These are phyloP conservation scores for Psilopogon haemacephalus DNA, from an alignment of 2,113 vertebrate genomes.

Conservation along the genomic window DNA sequence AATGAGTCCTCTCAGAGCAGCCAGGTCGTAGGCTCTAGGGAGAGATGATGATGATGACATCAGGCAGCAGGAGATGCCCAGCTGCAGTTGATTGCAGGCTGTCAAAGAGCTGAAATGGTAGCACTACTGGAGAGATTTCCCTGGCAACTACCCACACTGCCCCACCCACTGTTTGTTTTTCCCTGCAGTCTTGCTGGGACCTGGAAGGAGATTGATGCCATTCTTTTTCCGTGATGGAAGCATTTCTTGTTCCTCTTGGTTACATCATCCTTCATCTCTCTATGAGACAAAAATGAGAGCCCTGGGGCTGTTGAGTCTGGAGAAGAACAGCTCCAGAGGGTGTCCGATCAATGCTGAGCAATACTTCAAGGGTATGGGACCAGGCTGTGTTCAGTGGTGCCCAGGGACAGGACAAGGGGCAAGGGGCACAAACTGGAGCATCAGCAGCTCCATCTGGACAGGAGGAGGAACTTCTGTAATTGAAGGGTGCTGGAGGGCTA, in stretches of 20 bases:
- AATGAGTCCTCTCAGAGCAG: background rate
- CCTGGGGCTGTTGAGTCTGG: too few species aligned
- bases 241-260: background rate
- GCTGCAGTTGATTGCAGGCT: background rate
- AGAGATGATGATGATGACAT: background rate
- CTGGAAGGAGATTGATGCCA: background rate
- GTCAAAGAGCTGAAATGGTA: background rate
- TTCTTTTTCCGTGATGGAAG: background rate
- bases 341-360: too few species aligned
- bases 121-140: slow-evolving; percentile 4
- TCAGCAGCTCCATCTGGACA: too few species aligned
- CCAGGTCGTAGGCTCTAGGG: background rate
- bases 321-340: too few species aligned
- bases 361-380: too few species aligned
- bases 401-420: too few species aligned
- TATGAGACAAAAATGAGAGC: too few species aligned
- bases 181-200: background rate
- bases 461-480: too few species aligned
- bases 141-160: background rate
- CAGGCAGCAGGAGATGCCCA: background rate
- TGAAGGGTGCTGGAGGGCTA: too few species aligned
- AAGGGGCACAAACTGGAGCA: too few species aligned
- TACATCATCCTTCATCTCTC: background rate
- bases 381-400: too few species aligned
- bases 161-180: background rate